Evolutionary conservation across 2,113 vertebrate species (phyloP), one percentile per base, ranked within the genome.

Genomic region (Eupsittula cactorum): DNA sequence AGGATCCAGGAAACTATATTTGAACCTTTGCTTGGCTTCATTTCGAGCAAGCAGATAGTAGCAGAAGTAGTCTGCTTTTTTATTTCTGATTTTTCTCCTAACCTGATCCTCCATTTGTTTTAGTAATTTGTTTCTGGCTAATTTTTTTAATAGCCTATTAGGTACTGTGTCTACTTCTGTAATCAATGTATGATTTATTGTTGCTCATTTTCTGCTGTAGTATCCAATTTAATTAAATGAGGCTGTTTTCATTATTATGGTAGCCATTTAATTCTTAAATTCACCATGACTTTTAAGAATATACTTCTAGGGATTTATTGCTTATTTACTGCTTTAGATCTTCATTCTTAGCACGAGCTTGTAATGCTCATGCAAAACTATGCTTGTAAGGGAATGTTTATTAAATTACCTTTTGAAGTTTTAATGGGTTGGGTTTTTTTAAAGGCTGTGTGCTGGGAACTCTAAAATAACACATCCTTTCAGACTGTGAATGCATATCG

Each of bases 381-480:
- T 64, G 35, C 35, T 93, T 65, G 44, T 49, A 82, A 29, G 55
- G 57, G 59, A 90, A 78, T n/a, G 69, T 88, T 79, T 75, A 41
- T 85, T 79, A 47, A 85, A 79, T 93, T 79, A 77, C 52, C 70
- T 88, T 91, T 74, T 77, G 52, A 82, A 63, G 27, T 73, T 96
- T 65, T 91, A 85, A 87, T 75, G 33, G 6, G 13, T 95, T 91
- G 39, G 1, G 9, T 59, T 37, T 27, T 89, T 90, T 78, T 24
- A 50, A 86, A 79, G 76, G 12, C 35, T 31, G 2, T 94, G 68
- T n/a, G 33, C 86, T 88, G 76, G 50, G 60, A 92, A 42, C 87
- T 93, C 85, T n/a, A 57, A 94, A 90, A 94, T 79, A 92, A 94
- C 93, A 62, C 64, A 21, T 75, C 80, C 69, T 93, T 95, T 96